Percentiles rank a stretch among this genome's conserved stretches.
Conservation (phyloP, 2,888 invertebrate genomes). For the Allygus modestus region DNA sequence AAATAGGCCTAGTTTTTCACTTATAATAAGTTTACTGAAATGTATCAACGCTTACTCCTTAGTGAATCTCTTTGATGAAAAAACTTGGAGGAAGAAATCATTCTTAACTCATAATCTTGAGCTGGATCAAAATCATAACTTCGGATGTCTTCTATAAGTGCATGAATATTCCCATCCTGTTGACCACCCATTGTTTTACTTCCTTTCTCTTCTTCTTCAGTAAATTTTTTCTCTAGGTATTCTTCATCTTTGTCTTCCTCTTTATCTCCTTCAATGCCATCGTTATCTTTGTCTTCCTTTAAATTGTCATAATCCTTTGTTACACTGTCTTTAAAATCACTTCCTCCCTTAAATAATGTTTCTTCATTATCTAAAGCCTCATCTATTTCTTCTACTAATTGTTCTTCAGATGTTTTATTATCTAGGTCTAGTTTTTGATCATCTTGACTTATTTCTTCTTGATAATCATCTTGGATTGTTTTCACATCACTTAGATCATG, state of each 20-base stretch:
- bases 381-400: not conserved
- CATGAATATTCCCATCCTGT: not conserved
- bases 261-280: conserved; percentile 34
- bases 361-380: not conserved
- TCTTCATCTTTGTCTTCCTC: not conserved
- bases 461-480: not conserved
- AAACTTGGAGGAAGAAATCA: conserved; percentile 23
- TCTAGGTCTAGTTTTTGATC: not conserved
- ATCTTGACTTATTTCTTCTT: not conserved
- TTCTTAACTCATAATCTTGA: conserved; percentile 5
- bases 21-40: not conserved
- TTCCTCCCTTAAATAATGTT: not conserved
- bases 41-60: not conserved
- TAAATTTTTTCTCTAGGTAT: not conserved
- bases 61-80: conserved; percentile 38
- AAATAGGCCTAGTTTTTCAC: too few relatives aligned
- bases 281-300: not conserved
- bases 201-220: not conserved
- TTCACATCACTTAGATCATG: not conserved
- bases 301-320: not conserved
- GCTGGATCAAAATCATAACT: conserved; percentile 37
- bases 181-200: not conserved
- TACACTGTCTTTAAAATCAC: not conserved
- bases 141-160: conserved; percentile 14
- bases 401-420: not conserved